A percentile compares a stretch with the other conserved stretches of the same genome.
These are phyloP conservation scores for Nymphalis io DNA, from an alignment of 1,140 invertebrate genomes.

Conservation along the genomic window DNA sequence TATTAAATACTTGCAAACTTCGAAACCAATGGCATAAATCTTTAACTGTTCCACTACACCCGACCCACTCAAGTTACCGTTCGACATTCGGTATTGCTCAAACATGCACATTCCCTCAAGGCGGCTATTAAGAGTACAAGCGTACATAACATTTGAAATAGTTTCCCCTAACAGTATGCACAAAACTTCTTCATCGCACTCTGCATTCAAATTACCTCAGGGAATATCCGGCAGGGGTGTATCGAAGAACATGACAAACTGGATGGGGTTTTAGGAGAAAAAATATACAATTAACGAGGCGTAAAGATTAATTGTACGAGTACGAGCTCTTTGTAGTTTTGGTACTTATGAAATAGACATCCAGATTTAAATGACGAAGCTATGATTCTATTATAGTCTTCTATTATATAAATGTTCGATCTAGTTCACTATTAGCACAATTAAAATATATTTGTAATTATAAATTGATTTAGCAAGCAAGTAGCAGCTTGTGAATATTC, in stretches of 20 bases:
- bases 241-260: background rate
- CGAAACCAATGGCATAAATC: constrained; percentile 14
- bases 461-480: too few relatives aligned
- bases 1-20: background rate
- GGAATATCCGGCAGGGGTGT: constrained; percentile 45
- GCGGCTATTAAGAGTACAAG: constrained; percentile 58
- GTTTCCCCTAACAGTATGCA: constrained; percentile 55
- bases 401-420: too few relatives aligned
- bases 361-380: too few relatives aligned
- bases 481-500: too few relatives aligned
- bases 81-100: constrained; percentile 44
- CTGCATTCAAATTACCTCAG: constrained; percentile 65
- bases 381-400: too few relatives aligned
- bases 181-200: constrained; percentile 58
- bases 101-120: constrained; percentile 51
- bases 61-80: constrained; percentile 27
- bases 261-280: background rate
- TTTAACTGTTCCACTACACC: constrained; percentile 15
- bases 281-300: background rate
- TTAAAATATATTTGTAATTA: too few relatives aligned
- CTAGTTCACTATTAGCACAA: too few relatives aligned
- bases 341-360: too few relatives aligned
- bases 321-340: too few relatives aligned
- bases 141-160: constrained; percentile 50
- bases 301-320: too few relatives aligned